These are phyloP conservation scores for Galerucella nymphaeae DNA, from an alignment of 2,888 invertebrate species.

Conservation along the genomic window DNA sequence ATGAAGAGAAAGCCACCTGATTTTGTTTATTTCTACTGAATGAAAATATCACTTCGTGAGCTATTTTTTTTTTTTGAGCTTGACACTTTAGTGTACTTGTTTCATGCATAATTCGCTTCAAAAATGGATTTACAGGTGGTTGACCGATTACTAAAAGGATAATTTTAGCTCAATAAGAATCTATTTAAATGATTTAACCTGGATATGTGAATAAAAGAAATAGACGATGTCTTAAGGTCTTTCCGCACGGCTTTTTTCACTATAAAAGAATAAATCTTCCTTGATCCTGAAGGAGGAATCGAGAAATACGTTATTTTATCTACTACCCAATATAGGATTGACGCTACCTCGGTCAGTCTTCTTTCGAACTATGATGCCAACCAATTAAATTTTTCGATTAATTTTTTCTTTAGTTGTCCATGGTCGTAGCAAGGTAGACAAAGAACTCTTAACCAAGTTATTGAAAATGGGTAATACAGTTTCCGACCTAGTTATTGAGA, in stretches of 20 bases:
- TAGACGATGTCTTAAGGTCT: background rate
- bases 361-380: slow-evolving; percentile 26
- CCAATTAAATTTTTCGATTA: background rate
- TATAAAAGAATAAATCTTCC: slow-evolving; percentile 23
- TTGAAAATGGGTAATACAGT: no score
- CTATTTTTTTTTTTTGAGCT: background rate
- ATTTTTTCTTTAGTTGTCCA: background rate
- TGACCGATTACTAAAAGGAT: no score
- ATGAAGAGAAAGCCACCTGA: no score
- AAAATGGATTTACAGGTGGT: no score
- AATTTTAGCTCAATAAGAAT: background rate
- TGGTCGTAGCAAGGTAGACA: background rate
- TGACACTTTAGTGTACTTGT: no score
- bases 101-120: no score
- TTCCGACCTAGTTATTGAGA: no score
- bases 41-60: no score
- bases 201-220: background rate
- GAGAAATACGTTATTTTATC: slow-evolving; percentile 35
- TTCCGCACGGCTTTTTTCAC: background rate
- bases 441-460: no score
- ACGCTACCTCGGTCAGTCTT: slow-evolving; percentile 37
- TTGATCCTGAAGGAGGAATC: slow-evolving; percentile 23
- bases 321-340: slow-evolving; percentile 37
- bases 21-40: no score
- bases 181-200: background rate